phyloP scores from a whole-genome alignment of 2,888 invertebrate species.

The Itoplectis maculator region DNA sequence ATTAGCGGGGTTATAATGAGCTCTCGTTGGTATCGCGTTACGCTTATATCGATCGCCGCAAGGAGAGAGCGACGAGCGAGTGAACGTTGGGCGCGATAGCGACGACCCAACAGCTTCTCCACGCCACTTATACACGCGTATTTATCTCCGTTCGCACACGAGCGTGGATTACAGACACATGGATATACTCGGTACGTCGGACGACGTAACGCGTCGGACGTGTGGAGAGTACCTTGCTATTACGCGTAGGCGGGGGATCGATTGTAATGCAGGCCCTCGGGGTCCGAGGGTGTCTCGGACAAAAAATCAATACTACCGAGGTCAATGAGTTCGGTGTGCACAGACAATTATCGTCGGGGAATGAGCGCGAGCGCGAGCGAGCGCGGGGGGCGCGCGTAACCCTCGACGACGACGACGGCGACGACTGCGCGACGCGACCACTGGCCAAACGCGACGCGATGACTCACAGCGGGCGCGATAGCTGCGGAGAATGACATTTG shows the following conservation, averaged over 20 bases:
- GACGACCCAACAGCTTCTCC: slow-evolving; percentile 6
- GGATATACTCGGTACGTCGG: too few relatives aligned
- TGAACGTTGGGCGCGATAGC: too few relatives aligned
- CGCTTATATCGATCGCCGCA: slow-evolving; percentile 8
- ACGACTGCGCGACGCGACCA: background rate
- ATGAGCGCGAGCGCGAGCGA: too few relatives aligned
- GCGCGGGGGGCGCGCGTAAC: slow-evolving; percentile 18
- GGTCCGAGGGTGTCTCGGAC: slow-evolving; percentile 71
- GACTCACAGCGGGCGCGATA: slow-evolving; percentile 63
- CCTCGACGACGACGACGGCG: slow-evolving; percentile 49
- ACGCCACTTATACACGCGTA: slow-evolving; percentile 8
- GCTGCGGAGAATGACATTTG: background rate
- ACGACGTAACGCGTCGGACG: slow-evolving; percentile 41
- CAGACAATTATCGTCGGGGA: slow-evolving; percentile 71
- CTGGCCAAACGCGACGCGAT: slow-evolving; percentile 56
- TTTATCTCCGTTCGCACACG: slow-evolving; percentile 17
- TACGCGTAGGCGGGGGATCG: slow-evolving; percentile 68
- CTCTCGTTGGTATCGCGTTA: slow-evolving; percentile 60
- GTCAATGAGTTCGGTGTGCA: slow-evolving; percentile 72
- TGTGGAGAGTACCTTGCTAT: slow-evolving; percentile 58
- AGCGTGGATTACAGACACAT: background rate
- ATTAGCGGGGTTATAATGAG: background rate
- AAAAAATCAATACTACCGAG: slow-evolving; percentile 72
- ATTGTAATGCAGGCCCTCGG: slow-evolving; percentile 70
- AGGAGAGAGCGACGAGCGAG: slow-evolving; percentile 1